Base-by-base conservation (phyloP, 2,797 vertebrate species). In the Periophthalmus magnuspinnatus region DNA sequence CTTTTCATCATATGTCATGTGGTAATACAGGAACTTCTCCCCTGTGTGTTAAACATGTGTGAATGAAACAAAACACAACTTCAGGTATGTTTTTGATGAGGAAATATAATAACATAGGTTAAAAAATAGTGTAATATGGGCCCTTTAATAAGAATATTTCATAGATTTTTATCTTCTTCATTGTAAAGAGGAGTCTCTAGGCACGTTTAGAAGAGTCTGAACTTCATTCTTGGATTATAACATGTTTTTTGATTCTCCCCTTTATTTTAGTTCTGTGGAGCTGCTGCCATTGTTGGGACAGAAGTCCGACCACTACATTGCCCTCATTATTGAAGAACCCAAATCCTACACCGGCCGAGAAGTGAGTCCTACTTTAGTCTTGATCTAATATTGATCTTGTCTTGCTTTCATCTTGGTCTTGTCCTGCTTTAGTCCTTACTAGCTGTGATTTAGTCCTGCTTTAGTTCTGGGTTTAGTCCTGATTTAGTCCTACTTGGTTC, bases 241-340 rank as follows among this genome's bases (percentile, higher is more conserved):
- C 41, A 45, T 41, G 2, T 41, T 50, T 33, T 64, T n/a, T 71
- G 5, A 36, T 36, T 21, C 6, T 5, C 2, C 4, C 71, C 4
- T 62, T 1, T 75, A 50, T 67, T 21, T 79, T 54, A 89, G 89
- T 54, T 78, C 86, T 17, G 78, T 11, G 8, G 70, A 89, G 32
- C 77, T 91, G 45, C 83, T 90, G 2, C 84, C 89, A 61, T 76
- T 88, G 5, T n/a, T 91, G 16, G 90, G 89, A 80, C 86, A 82
- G 56, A 83, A 67, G 82, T 85, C 86, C 7, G 83, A 84, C 38
- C 84, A 81, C 65, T 89, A 79, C 80, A 85, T 67, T 0, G 90
- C 86, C 68, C 16, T 90, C 66, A 72, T 91, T 28, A 9, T 87
- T 0, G 90, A 91, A 67, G 85, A 89, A 0, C 77, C 84, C 0